A percentile compares a stretch with the other conserved stretches of the same genome.
These are phyloP conservation scores for Caenorhabditis panamensis DNA, from an alignment of 2,888 invertebrate genomes.

Conservation along the genomic window DNA sequence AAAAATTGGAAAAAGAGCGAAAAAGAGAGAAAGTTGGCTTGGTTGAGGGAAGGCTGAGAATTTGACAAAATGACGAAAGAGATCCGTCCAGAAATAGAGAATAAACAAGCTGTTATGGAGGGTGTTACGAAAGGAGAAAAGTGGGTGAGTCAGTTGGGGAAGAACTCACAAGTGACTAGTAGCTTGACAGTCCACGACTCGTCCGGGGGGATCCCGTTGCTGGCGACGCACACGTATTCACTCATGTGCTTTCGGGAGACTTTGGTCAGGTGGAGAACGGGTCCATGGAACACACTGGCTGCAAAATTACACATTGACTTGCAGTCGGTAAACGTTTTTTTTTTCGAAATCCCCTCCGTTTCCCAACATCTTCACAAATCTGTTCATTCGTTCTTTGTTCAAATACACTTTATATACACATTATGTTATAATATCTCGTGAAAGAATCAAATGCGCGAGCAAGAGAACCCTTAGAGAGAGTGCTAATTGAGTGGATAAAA, in stretches of 20 bases:
- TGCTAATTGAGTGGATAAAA: slow-evolving; percentile 62
- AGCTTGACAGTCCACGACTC: slow-evolving; percentile 80
- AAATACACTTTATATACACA: slow-evolving; percentile 19
- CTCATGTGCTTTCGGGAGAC: slow-evolving; percentile 80
- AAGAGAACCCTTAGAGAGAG: neutral
- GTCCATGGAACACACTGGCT: slow-evolving; percentile 79
- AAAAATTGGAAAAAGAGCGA: slow-evolving; percentile 28
- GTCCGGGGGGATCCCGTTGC: slow-evolving; percentile 80
- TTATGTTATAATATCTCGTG: neutral
- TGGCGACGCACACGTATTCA: slow-evolving; percentile 81
- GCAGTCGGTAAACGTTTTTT: neutral
- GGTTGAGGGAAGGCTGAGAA: neutral
- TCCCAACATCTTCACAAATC: no score
- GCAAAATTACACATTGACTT: slow-evolving; percentile 44
- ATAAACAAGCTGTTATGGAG: slow-evolving; percentile 31
- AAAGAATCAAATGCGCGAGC: slow-evolving; percentile 38
- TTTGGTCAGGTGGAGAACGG: slow-evolving; percentile 74
- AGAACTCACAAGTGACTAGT: slow-evolving; percentile 79
- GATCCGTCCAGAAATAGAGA: neutral
- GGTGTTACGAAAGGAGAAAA: slow-evolving; percentile 9
- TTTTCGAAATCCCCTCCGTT: neutral
- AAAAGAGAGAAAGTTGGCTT: neutral
- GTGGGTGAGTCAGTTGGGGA: neutral
- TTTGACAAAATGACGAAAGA: neutral
- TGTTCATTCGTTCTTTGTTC: slow-evolving; percentile 15